These are phyloP conservation scores for Cryptosula pallasiana DNA, from an alignment of 2,888 invertebrate species.

Conservation along the genomic window DNA sequence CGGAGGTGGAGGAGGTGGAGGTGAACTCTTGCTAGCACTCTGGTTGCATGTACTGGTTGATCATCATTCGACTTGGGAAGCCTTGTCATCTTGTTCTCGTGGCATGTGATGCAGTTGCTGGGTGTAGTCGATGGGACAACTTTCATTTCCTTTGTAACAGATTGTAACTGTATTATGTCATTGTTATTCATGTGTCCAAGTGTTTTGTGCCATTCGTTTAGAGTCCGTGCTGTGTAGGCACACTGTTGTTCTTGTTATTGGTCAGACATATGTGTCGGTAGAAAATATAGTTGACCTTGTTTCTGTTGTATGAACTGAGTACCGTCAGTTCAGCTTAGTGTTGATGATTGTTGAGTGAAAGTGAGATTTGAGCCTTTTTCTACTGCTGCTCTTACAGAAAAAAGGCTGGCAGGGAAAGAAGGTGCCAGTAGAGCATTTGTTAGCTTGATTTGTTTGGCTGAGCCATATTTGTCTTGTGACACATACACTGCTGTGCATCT, in stretches of 20 bases:
- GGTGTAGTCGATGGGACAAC: not conserved
- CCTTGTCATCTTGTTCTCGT: not conserved
- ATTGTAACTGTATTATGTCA: not conserved
- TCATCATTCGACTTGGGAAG: not conserved
- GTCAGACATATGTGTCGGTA: not conserved
- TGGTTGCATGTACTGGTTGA: not conserved
- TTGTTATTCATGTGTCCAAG: conserved; percentile 1
- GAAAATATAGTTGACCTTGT: not conserved
- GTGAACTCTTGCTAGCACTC: not conserved
- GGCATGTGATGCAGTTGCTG: not conserved
- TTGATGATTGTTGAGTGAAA: not conserved
- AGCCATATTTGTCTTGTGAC: not conserved
- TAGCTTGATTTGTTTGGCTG: not conserved
- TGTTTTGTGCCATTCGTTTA: not conserved
- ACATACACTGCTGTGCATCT: conserved; percentile 25
- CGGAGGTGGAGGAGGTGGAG: too few species aligned
- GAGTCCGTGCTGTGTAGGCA: not conserved
- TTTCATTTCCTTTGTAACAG: not conserved
- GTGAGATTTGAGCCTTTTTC: not conserved
- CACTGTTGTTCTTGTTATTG: not conserved
- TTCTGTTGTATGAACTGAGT: not conserved
- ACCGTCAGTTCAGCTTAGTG: not conserved
- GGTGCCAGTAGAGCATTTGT: not conserved
- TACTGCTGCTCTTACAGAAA: not conserved
- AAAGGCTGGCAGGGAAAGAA: not conserved